Base-by-base conservation (phyloP, 2,888 invertebrate genomes). In the Drosophila demipolita region DNA sequence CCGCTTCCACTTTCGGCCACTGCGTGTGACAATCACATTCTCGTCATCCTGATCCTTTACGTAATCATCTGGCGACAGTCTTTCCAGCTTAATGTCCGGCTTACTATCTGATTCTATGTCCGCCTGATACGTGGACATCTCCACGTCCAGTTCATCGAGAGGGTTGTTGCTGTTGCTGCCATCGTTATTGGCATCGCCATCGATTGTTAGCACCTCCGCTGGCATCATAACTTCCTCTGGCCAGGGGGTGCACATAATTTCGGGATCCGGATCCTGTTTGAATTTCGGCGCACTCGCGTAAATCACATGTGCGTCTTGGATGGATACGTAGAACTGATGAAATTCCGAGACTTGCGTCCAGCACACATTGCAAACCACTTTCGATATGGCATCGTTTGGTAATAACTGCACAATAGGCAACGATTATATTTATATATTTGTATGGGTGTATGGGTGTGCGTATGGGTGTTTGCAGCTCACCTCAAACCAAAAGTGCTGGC, bases 401-500 rank as follows among this genome's bases (percentile, higher is more conserved):
- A 85, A 71, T 0, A 91, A 89, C 93, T 93, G 36, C 0, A 57
- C 60, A 45, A 23, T 3, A 53, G 17, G 20, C 23, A 58, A 4
- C 26, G 11, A 52, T 11, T 50, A 45, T 26, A 59, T 33, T 40
- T 23, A 35, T 40, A 35, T 36, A n/a, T 45, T 23, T 52, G 38
- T 8, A 33, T 0, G 38, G 36, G 23, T 58, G 12, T 60, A 32
- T 26, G n/a, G 20, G 40, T 54, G 42, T 15, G 15, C 53, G 12
- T 54, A 33, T 38, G 35, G 32, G 35, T 60, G 32, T 8, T 15
- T 23, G 29, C 63, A 45, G n/a, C 55, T 74, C 48, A 93, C 93
- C 90, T 91, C 90, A 59, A 93, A 91, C 90, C 91, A 90, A 72
- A 93, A 92, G 73, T 93, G 92, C 64, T 92, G 89, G 63, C 90